A percentile compares a stretch with the other conserved stretches of the same genome.
phyloP scores from a whole-genome alignment of 2,113 vertebrate species.

The Heliornis fulica region DNA sequence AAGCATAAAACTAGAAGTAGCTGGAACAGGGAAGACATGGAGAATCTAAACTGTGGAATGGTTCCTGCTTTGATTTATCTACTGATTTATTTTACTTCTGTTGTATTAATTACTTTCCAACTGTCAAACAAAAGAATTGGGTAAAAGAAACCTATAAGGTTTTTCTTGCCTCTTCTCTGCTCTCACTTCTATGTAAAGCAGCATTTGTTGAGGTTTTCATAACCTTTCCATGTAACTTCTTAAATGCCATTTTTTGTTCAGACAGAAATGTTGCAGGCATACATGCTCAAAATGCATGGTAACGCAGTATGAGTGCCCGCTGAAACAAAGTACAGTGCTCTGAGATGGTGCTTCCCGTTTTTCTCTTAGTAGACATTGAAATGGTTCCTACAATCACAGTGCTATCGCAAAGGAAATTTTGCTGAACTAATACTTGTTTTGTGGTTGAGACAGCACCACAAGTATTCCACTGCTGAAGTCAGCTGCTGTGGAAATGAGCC shows the following conservation, averaged over 20 bases:
- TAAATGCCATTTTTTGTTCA: background rate
- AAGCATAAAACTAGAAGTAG: background rate
- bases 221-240: background rate
- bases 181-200: background rate
- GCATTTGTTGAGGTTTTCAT: background rate
- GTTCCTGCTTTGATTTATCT: background rate
- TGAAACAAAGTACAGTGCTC: background rate
- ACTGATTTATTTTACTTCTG: background rate
- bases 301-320: background rate
- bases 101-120: background rate
- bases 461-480: slow-evolving; percentile 11
- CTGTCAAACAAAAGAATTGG: background rate
- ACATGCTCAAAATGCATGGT: background rate
- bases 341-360: background rate
- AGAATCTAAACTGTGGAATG: background rate
- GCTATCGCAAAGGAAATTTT: background rate
- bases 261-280: background rate
- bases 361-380: background rate
- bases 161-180: background rate
- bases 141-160: background rate
- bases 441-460: background rate
- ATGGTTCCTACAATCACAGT: background rate
- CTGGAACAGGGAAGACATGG: background rate
- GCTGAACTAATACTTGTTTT: slow-evolving; percentile 1
- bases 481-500: slow-evolving; percentile 1